Percentiles rank a stretch among this genome's conserved stretches.
Evolutionary conservation across 2,113 vertebrate species (phyloP).

Genomic region (Ptyas mucosa): DNA sequence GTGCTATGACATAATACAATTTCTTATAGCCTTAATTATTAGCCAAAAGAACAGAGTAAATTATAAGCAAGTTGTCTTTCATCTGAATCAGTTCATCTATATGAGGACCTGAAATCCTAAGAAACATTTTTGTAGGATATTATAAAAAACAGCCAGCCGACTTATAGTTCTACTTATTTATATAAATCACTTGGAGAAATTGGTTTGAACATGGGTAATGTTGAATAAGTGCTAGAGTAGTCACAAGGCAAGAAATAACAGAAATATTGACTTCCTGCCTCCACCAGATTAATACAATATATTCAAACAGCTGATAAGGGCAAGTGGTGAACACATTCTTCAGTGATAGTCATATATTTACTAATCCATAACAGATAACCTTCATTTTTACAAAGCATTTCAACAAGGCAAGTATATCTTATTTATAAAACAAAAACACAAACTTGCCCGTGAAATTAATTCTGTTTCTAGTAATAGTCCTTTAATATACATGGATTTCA

Average conservation of each 20-base stretch:
- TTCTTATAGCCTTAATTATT: not conserved
- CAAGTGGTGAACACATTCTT: constrained; percentile 22
- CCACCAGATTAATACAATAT: constrained; percentile 10
- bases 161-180: not conserved
- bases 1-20: not conserved
- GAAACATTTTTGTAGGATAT: not conserved
- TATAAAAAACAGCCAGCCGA: not conserved
- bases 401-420: not conserved
- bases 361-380: constrained; percentile 6
- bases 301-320: constrained; percentile 10
- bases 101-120: not conserved
- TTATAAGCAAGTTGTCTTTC: not conserved
- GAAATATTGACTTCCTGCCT: constrained; percentile 20
- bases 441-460: not conserved
- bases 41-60: not conserved
- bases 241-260: not conserved
- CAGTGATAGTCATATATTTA: constrained; percentile 6
- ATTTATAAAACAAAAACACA: constrained; percentile 16
- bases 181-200: constrained; percentile 20
- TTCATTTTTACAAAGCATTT: constrained; percentile 13
- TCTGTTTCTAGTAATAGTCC: not conserved
- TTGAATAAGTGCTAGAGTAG: not conserved
- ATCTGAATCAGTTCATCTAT: not conserved
- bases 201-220: not conserved
- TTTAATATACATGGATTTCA: not conserved